phyloP scores from a whole-genome alignment of 2,797 vertebrate species.

The Tokudaia tokunoshimensis region DNA sequence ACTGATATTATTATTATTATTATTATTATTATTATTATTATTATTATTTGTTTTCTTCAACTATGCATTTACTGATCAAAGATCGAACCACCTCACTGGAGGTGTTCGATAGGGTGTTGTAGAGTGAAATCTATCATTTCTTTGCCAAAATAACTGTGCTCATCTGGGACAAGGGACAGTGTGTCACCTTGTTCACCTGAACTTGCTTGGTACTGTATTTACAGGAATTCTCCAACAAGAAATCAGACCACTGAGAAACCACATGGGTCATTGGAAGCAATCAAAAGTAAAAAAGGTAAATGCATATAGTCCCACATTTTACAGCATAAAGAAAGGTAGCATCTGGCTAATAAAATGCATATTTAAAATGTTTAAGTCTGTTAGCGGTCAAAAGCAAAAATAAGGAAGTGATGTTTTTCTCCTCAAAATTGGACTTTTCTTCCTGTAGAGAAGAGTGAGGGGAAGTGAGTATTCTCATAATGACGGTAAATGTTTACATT shows the following conservation, averaged over 20 bases:
- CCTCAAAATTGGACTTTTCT: not conserved
- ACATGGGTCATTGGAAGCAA: constrained; percentile 65
- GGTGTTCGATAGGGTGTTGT: constrained; percentile 14
- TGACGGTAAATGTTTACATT: not conserved
- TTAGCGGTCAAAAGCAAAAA: constrained; percentile 49
- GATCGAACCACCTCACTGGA: not conserved
- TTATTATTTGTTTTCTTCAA: constrained; percentile 54
- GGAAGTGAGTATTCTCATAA: not conserved
- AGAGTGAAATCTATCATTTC: constrained; percentile 54
- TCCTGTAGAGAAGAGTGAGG: not conserved
- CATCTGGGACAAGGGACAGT: not conserved
- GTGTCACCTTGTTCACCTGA: constrained; percentile 71
- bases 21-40: not conserved
- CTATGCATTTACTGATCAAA: constrained; percentile 56
- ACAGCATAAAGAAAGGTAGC: constrained; percentile 25
- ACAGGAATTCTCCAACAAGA: constrained; percentile 85
- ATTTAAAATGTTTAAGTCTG: not conserved
- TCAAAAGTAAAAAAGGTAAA: constrained; percentile 85
- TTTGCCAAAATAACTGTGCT: constrained; percentile 56
- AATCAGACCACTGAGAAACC: constrained; percentile 72
- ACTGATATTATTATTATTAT: not conserved
- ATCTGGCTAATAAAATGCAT: not conserved
- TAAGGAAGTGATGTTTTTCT: not conserved
- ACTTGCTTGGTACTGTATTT: constrained; percentile 79
- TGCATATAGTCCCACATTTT: not conserved